Base-by-base conservation (phyloP, 2,888 invertebrate genomes). In the Amiota minor region DNA sequence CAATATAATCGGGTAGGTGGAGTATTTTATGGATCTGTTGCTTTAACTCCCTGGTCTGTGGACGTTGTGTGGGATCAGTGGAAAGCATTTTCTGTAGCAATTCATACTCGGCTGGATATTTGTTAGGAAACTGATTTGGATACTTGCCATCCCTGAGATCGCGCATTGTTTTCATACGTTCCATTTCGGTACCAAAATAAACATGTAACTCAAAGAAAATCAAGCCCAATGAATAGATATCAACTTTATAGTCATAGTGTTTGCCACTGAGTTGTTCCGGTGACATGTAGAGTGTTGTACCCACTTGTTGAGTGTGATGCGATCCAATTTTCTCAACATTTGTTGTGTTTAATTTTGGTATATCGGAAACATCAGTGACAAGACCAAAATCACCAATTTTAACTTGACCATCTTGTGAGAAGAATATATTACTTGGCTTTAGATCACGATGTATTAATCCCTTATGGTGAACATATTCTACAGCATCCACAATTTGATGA, bases 331-430 rank as follows among this genome's bases (percentile, higher is more conserved):
- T 76, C 76, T 86, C 85, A 73, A 88, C 81, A 80, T 88, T 80
- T 74, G 84, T 76, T 76, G 86, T 84, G 1, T 86, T 83, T 69
- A 88, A 87, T 77, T 89, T 88, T 23, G 89, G 90, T 72, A 90
- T 91, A 80, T 94, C 94, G 64, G 92, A 92, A 92, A 96, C 95
- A 23, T 95, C 94, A 6, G 98, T 98, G 12, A 97, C 99, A n/a
- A 99, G 92, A 0, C 99, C 99, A 91, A 99, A 99, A 91, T 99
- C 99, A 0, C 99, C 99, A 72, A 99, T 96, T 91, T 99, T 99
- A 10, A 99, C 94, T 84, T 93, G 92, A 1, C 96, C 96, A 89
- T 98, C 96, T 78, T 94, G 92, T 0, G 97, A 95, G 90, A 99
- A 98, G 90, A 99, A 97, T 82, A 97, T 96, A 88, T 97, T 97